Evolutionary conservation across 2,113 vertebrate genomes (phyloP).

Genomic region (Osmerus eperlanus): DNA sequence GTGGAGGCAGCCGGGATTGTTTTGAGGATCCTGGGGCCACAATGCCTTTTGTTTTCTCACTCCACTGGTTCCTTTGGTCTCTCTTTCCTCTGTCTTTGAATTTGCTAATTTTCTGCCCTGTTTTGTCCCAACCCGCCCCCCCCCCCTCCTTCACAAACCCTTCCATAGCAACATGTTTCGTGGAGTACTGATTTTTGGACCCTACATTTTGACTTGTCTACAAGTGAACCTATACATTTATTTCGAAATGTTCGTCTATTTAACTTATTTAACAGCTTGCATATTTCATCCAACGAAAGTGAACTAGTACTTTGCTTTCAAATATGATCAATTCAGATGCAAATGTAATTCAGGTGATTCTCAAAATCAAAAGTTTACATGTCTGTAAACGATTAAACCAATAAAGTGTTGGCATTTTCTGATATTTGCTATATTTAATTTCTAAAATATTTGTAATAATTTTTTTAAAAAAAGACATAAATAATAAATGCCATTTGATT

Average conservation of each 20-base stretch:
- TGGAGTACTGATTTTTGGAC: slow-evolving; percentile 27
- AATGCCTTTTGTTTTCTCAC: slow-evolving; percentile 69
- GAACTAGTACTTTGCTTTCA: too few relatives aligned
- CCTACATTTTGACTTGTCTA: slow-evolving; percentile 14
- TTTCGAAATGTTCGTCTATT: neutral
- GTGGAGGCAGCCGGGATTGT: slow-evolving; percentile 55
- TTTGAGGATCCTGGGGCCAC: slow-evolving; percentile 53
- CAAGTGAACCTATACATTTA: neutral
- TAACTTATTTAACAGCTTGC: neutral
- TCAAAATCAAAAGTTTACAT: too few relatives aligned
- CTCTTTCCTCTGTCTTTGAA: slow-evolving; percentile 71
- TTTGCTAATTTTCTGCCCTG: slow-evolving; percentile 74
- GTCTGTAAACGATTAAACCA: too few relatives aligned
- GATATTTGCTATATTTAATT: neutral
- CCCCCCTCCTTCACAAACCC: slow-evolving; percentile 33
- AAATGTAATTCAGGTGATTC: too few relatives aligned
- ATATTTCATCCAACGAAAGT: too few relatives aligned
- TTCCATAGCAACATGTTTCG: slow-evolving; percentile 50
- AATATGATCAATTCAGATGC: too few relatives aligned
- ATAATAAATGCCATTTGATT: slow-evolving; percentile 20
- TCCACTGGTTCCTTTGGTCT: slow-evolving; percentile 67
- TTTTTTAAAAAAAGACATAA: slow-evolving; percentile 69
- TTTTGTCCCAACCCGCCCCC: slow-evolving; percentile 52
- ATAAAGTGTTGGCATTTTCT: too few relatives aligned
- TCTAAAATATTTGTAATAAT: slow-evolving; percentile 55